Base-by-base conservation (phyloP, 2,113 vertebrate species). In the Menura novaehollandiae region DNA sequence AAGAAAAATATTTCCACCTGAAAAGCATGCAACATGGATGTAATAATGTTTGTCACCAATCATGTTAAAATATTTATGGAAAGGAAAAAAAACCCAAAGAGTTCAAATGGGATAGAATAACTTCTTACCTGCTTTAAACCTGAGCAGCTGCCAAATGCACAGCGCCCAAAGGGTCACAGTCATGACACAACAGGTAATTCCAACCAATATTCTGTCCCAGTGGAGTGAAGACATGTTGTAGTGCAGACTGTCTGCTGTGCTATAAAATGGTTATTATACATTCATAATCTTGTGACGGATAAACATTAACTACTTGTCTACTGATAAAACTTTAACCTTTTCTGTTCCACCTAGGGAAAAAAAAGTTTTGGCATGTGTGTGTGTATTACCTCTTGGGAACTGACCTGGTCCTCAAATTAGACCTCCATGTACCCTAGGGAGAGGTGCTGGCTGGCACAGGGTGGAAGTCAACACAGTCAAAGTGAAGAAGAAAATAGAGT, bases 41-140 rank as follows among this genome's bases (percentile, higher is more conserved):
- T 18, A 41, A 63, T 49, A 23, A 59, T 21, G 5, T n/a, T 71
- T 76, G 52, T 21, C 49, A 88, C 32, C 46, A 69, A 59, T 69
- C 7, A 15, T 15, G n/a, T 71, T 89, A 53, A 53, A 60, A 53
- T 24, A 53, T 71, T 73, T 64, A 37, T 66, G 28, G 23, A 66
- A 90, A 85, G 30, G 32, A 26, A 90, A 47, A 85, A 91, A 4
- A 66, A 44, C 13, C 4, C n/a, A 17, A n/a, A 72, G 32, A 69
- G 8, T 20, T 88, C 58, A 64, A 67, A 80, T 13, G 9, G 13
- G 16, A 27, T 22, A 66, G 23, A 73, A 77, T 51, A 47, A 13
- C 89, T 87, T 91, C 60, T 97, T 97, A 97, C 95, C 95, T 96
- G 11, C 69, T 56, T 92, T 83, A 85, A 94, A 91, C 55, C 37